A percentile compares a stretch with the other conserved stretches of the same genome.
These are phyloP conservation scores for Saturnia pavonia DNA, from an alignment of 2,888 invertebrate genomes.

Conservation along the genomic window DNA sequence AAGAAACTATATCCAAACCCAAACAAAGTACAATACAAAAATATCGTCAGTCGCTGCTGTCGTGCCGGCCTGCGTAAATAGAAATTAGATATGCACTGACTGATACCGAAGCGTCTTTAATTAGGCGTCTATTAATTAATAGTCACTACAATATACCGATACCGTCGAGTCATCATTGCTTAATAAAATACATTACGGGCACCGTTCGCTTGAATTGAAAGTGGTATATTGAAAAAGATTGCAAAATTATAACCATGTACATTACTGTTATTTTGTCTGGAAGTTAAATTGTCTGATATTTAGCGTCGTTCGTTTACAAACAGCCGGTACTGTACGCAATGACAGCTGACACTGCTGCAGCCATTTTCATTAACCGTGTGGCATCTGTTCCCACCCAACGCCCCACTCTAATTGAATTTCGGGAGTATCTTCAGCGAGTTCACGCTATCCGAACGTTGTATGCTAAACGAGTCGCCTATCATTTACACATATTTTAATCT, in stretches of 20 bases:
- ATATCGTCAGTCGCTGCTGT: too few relatives aligned
- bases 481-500: not conserved
- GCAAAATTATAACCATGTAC: not conserved
- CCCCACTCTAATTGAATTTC: constrained; percentile 11
- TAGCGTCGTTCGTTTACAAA: not conserved
- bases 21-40: too few relatives aligned
- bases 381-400: constrained; percentile 5
- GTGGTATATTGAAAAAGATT: not conserved
- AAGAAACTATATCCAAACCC: too few relatives aligned
- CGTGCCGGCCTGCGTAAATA: too few relatives aligned
- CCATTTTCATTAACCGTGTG: constrained; percentile 7
- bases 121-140: too few relatives aligned
- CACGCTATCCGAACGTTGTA: constrained; percentile 4
- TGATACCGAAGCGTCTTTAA: too few relatives aligned
- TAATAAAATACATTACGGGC: too few relatives aligned
- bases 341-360: not conserved
- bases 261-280: not conserved
- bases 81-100: too few relatives aligned
- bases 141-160: too few relatives aligned
- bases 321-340: not conserved
- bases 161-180: too few relatives aligned
- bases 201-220: not conserved
- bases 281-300: not conserved
- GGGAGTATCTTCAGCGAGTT: not conserved
- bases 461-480: not conserved